Base-by-base conservation (phyloP, 2,888 invertebrate species). In the Ormyrus nitidulus region DNA sequence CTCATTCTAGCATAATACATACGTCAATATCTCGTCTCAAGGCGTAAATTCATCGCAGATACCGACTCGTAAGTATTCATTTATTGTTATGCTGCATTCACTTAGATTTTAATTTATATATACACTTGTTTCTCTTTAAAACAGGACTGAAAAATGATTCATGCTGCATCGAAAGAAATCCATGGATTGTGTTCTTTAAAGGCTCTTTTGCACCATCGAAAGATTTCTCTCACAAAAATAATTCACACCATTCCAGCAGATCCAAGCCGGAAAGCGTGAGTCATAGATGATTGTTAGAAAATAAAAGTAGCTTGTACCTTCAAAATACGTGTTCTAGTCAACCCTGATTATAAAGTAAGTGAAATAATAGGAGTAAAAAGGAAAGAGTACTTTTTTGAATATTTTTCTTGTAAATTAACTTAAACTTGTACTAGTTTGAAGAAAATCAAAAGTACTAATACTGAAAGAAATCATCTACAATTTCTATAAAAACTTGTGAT, bases 301-400 rank as follows among this genome's bases (percentile, higher is more conserved):
- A 49, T 54, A 6, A 72, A 66, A 66, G 19, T 66, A 78, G 66
- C 65, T 71, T 77, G 71, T 71, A 77, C 65, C 77, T 78, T 78
- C 53, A 19, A 77, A 61, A 66, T n/a, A 71, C 58, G 48, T 58
- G 44, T 59, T 61, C 54, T 53, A 61, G 54, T 10, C 46, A 61
- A 48, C 66, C 51, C 77, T 72, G 77, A 66, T 56, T 64, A 44
- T 51, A 9, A 19, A 46, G n/a, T 19, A 68, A 19, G 19, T 19
- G 46, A 73, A 48, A 70, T 49, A 8, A 2, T 54, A 44, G 5
- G 8, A 19, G 2, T 54, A 13, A 19, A 54, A 51, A 19, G 6
- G 53, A 54, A n/a, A 44, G 10, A 10, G 19, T 48, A 8, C 10
- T 19, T 19, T 19, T 19, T 19, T 19, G 19, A 19, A 19, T 19